These are phyloP conservation scores for Conus betulinus DNA, from an alignment of 1,140 invertebrate species.

Conservation along the genomic window DNA sequence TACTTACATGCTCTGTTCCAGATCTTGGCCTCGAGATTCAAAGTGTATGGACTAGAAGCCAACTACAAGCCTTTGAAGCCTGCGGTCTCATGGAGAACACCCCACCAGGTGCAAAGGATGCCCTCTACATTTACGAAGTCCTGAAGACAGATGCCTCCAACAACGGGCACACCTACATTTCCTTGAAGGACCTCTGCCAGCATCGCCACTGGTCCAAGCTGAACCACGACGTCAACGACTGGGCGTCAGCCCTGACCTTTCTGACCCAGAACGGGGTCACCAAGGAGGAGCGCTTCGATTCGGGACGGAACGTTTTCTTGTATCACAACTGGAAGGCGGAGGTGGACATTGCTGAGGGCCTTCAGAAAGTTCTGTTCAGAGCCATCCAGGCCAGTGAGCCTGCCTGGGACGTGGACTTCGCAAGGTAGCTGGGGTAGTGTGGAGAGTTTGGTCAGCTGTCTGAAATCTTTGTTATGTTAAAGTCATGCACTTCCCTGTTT, in stretches of 20 bases:
- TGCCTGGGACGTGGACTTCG: slow-evolving; percentile 55
- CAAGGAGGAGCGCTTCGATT: slow-evolving; percentile 43
- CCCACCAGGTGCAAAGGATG: slow-evolving; percentile 50
- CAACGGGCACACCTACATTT: slow-evolving; percentile 58
- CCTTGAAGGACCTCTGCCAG: slow-evolving; percentile 34
- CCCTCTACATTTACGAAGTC: slow-evolving; percentile 62
- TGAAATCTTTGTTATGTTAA: too few species aligned
- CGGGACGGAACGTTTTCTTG: slow-evolving; percentile 52
- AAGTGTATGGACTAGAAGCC: slow-evolving; percentile 61
- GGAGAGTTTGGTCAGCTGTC: too few species aligned
- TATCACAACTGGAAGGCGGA: slow-evolving; percentile 61
- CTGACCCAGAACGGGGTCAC: slow-evolving; percentile 57
- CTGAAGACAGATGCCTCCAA: slow-evolving; percentile 57
- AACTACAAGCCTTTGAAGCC: slow-evolving; percentile 40
- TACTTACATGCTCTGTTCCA: slow-evolving; percentile 33
- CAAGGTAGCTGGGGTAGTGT: slow-evolving; percentile 43
- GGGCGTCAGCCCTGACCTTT: slow-evolving; percentile 53
- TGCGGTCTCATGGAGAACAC: slow-evolving; percentile 49
- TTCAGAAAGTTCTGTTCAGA: slow-evolving; percentile 47
- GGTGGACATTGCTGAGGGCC: slow-evolving; percentile 51
- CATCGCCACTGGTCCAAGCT: background rate
- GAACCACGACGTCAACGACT: slow-evolving; percentile 35
- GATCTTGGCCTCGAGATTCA: slow-evolving; percentile 55
- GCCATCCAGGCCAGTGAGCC: slow-evolving; percentile 35
- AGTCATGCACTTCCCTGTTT: too few species aligned